phyloP scores from a whole-genome alignment of 2,113 vertebrate species.

The Zootoca vivipara region DNA sequence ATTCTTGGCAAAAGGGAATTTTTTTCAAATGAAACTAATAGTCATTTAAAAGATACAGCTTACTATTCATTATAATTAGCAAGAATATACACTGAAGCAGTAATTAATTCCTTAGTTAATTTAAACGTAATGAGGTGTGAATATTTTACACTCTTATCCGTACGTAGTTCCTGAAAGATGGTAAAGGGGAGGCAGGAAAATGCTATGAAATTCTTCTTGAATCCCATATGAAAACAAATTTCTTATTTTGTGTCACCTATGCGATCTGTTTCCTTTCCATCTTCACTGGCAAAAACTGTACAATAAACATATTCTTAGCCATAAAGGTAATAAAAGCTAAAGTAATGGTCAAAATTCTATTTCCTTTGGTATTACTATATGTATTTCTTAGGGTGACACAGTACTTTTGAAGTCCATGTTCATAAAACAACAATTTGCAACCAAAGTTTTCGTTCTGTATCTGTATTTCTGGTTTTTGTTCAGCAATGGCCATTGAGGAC shows the following conservation, averaged over 20 bases:
- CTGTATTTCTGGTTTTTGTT: constrained; percentile 80
- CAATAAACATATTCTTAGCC: constrained; percentile 69
- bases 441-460: constrained; percentile 79
- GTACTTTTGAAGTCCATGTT: constrained; percentile 81
- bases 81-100: constrained; percentile 16
- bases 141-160: constrained; percentile 59
- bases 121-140: constrained; percentile 57
- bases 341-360: constrained; percentile 73
- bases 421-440: constrained; percentile 83
- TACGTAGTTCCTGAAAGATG: constrained; percentile 33
- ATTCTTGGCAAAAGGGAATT: background rate
- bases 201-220: constrained; percentile 28
- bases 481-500: constrained; percentile 75
- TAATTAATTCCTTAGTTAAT: constrained; percentile 53
- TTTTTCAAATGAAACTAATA: constrained; percentile 32
- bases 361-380: constrained; percentile 73
- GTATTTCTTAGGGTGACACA: constrained; percentile 78
- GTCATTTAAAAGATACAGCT: constrained; percentile 14
- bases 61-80: constrained; percentile 40
- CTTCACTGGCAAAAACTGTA: constrained; percentile 56
- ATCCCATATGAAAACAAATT: constrained; percentile 29
- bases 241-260: constrained; percentile 15
- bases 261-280: constrained; percentile 62
- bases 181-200: background rate
- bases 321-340: constrained; percentile 69